Percentiles rank a stretch among this genome's conserved stretches.
These are phyloP conservation scores for Chlorodrepanis virens DNA, from an alignment of 2,113 vertebrate genomes.

Conservation along the genomic window DNA sequence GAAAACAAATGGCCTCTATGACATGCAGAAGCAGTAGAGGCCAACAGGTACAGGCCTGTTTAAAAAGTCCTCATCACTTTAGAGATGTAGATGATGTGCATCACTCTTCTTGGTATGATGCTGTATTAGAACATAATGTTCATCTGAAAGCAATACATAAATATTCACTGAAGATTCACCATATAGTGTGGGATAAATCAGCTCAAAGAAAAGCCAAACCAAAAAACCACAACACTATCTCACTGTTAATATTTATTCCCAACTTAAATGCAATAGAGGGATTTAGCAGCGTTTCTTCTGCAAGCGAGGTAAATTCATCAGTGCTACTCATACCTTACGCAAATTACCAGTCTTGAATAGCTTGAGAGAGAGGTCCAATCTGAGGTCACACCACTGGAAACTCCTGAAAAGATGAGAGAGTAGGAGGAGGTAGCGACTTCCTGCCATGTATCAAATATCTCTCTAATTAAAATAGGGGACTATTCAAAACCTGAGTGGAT, in stretches of 20 bases:
- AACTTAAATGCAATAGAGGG: not conserved
- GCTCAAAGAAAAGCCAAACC: not conserved
- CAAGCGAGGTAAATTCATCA: not conserved
- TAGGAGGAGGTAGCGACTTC: not conserved
- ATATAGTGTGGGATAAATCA: not conserved
- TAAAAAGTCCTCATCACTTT: not conserved
- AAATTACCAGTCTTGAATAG: not conserved
- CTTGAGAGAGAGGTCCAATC: not conserved
- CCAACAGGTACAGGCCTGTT: not conserved
- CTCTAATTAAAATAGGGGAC: not conserved
- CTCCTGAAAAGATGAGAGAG: not conserved
- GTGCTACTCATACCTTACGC: not conserved
- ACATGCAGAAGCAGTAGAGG: not conserved
- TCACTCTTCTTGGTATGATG: not conserved
- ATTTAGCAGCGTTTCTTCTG: not conserved
- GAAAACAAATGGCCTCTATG: not conserved
- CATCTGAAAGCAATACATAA: not conserved
- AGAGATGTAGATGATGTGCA: not conserved
- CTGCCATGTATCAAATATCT: not conserved
- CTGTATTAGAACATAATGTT: not conserved
- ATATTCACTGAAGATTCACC: not conserved
- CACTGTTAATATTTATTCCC: not conserved
- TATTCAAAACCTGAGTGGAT: not conserved
- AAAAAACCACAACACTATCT: not conserved
- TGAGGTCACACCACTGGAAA: not conserved